Conservation (phyloP, 2,888 invertebrate species). For the Abrostola tripartita region DNA sequence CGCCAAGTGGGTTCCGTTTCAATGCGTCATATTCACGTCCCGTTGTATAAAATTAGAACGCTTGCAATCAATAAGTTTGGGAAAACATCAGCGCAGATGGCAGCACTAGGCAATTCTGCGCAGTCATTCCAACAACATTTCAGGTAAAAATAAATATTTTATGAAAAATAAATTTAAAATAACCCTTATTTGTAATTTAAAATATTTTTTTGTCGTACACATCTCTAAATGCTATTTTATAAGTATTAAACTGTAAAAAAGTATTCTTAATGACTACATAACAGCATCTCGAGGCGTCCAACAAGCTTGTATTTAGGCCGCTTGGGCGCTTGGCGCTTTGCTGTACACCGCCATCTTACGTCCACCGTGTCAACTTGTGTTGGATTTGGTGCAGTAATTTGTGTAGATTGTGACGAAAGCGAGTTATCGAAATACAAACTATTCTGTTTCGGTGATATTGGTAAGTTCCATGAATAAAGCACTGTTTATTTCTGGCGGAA, state of each 20-base stretch:
- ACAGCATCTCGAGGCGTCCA: conserved; percentile 35
- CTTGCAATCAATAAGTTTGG: conserved; percentile 75
- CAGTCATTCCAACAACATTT: conserved; percentile 49
- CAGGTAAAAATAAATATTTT: conserved; percentile 5
- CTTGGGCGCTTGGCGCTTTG: conserved; percentile 62
- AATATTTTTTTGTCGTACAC: not conserved
- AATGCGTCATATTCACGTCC: conserved; percentile 63
- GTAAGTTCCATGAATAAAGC: conserved; percentile 77
- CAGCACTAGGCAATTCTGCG: conserved; percentile 64
- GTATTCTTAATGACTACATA: conserved; percentile 53
- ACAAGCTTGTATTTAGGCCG: conserved; percentile 46
- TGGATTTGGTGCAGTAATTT: conserved; percentile 76
- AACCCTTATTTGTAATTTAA: not conserved
- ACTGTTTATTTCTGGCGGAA: conserved; percentile 75
- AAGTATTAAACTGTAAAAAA: not conserved
- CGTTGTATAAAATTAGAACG: conserved; percentile 71
- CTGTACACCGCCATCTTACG: conserved; percentile 86
- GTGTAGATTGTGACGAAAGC: conserved; percentile 73
- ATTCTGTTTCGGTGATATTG: conserved; percentile 73
- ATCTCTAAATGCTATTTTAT: not conserved
- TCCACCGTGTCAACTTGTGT: conserved; percentile 78
- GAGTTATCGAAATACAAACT: conserved; percentile 71
- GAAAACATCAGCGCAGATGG: conserved; percentile 69
- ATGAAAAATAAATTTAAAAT: not conserved
- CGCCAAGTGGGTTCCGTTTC: conserved; percentile 57